phyloP scores from a whole-genome alignment of 2,888 invertebrate species.

The Thelaira solivaga region DNA sequence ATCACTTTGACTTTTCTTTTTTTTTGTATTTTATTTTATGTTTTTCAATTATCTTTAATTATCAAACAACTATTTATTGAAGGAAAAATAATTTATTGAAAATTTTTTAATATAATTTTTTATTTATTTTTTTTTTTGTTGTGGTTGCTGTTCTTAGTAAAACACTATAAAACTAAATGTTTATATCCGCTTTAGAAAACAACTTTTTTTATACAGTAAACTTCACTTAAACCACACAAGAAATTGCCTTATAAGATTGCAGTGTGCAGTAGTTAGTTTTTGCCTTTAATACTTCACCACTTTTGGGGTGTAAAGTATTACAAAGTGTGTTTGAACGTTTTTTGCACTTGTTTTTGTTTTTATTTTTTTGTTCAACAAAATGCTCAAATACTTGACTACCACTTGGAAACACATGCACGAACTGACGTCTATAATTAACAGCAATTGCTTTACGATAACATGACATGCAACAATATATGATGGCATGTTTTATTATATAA shows the following conservation, averaged over 20 bases:
- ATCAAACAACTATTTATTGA: not conserved
- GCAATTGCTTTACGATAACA: constrained; percentile 63
- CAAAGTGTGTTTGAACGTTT: not conserved
- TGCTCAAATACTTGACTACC: constrained; percentile 61
- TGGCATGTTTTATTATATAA: constrained; percentile 34
- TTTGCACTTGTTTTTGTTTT: not conserved
- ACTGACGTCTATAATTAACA: constrained; percentile 64
- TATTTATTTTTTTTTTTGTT: not conserved
- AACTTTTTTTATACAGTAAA: constrained; percentile 18
- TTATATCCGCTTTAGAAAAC: constrained; percentile 34
- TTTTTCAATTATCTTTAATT: constrained; percentile 10
- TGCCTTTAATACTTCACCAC: not conserved
- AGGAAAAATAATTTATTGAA: constrained; percentile 8
- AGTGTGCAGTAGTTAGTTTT: constrained; percentile 7
- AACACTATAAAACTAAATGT: constrained; percentile 44
- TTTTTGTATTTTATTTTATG: not conserved
- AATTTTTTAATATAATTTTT: not conserved
- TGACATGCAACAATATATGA: constrained; percentile 59
- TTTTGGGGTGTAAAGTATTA: not conserved
- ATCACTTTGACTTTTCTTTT: no score
- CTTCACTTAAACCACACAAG: constrained; percentile 37
- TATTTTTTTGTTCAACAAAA: constrained; percentile 49
- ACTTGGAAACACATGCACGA: constrained; percentile 62
- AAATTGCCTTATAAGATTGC: constrained; percentile 49
- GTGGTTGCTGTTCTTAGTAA: not conserved